These are phyloP conservation scores for Melieria omissa DNA, from an alignment of 2,888 invertebrate genomes.

Conservation along the genomic window DNA sequence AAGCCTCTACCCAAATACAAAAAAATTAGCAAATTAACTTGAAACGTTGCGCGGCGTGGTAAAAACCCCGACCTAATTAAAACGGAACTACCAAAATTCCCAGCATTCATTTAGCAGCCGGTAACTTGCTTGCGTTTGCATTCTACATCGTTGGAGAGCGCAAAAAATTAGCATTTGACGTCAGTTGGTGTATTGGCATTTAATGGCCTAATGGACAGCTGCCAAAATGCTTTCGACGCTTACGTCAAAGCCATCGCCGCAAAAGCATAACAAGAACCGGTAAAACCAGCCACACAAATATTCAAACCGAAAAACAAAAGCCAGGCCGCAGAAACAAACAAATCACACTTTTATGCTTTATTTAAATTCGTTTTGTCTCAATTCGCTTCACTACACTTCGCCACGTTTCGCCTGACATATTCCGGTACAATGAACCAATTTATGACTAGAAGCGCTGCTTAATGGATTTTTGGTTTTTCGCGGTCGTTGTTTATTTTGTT, in stretches of 20 bases:
- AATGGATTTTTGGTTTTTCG: too few species aligned
- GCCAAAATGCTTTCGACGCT: background rate
- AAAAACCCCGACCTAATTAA: too few species aligned
- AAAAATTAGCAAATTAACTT: too few species aligned
- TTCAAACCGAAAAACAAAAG: background rate
- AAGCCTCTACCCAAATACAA: too few species aligned
- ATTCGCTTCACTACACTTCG: background rate
- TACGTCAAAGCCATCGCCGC: constrained; percentile 22
- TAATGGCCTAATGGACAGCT: background rate
- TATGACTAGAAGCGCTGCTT: too few species aligned
- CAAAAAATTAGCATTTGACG: constrained; percentile 35
- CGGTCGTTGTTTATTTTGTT: too few species aligned
- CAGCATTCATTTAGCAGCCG: too few species aligned
- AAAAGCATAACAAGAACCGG: constrained; percentile 41
- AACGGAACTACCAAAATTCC: too few species aligned
- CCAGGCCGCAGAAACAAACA: background rate
- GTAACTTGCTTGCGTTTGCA: too few species aligned
- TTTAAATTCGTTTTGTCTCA: background rate
- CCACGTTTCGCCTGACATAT: too few species aligned
- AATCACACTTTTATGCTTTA: background rate
- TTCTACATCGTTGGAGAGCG: background rate
- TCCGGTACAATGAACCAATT: too few species aligned
- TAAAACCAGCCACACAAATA: constrained; percentile 19
- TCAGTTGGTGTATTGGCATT: background rate
- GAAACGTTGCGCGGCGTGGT: too few species aligned